Conservation (phyloP, 1,140 invertebrate species). For the Neodiprion pinetum region DNA sequence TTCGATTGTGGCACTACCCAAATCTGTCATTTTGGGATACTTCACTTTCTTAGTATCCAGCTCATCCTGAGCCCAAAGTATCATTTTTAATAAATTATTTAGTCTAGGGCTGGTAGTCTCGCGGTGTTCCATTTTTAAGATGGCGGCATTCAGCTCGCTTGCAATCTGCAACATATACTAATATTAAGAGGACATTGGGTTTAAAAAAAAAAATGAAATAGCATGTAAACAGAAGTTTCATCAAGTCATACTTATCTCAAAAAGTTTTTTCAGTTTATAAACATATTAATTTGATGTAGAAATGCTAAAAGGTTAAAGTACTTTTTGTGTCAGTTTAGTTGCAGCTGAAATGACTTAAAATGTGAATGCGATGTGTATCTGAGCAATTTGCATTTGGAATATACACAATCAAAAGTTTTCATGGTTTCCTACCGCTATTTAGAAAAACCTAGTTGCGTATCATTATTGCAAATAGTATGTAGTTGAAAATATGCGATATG, state of each 20-base stretch:
- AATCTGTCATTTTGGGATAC: slow-evolving; percentile 92
- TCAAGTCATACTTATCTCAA: slow-evolving; percentile 16
- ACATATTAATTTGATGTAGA: too few species aligned
- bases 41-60: slow-evolving; percentile 92
- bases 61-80: slow-evolving; percentile 95
- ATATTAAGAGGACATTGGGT: slow-evolving; percentile 28
- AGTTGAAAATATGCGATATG: too few species aligned
- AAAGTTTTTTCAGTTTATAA: slow-evolving; percentile 7
- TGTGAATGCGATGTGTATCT: too few species aligned
- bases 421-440: too few species aligned
- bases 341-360: neutral
- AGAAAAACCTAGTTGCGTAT: too few species aligned
- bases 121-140: slow-evolving; percentile 89
- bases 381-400: too few species aligned
- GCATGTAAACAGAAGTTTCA: slow-evolving; percentile 20
- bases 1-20: slow-evolving; percentile 82
- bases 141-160: slow-evolving; percentile 96
- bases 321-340: neutral
- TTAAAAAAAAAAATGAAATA: slow-evolving; percentile 24
- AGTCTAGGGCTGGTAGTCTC: slow-evolving; percentile 89
- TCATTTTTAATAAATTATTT: slow-evolving; percentile 89
- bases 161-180: slow-evolving; percentile 76
- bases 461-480: too few species aligned
- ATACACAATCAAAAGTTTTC: too few species aligned
- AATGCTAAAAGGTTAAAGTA: too few species aligned